Base-by-base conservation (phyloP, 2,797 vertebrate species). In the Pterois miles region DNA sequence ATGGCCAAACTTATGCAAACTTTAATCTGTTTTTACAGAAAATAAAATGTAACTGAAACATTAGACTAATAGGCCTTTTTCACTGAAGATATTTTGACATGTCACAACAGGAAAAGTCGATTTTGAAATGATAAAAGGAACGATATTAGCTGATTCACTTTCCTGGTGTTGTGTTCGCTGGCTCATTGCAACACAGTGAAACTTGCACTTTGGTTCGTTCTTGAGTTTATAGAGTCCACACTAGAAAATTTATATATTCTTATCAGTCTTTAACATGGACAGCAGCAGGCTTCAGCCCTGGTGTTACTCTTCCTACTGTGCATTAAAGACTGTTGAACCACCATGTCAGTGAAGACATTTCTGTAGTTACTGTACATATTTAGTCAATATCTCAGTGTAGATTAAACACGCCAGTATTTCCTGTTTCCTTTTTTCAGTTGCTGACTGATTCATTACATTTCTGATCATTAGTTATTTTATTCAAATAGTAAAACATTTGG, bases 1-100 rank as follows among this genome's bases (percentile, higher is more conserved):
- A 36, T 5, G 14, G 1, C 6, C 25, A 25, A 53, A 31, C 22
- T 11, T 33, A 29, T 27, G 4, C 18, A 60, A 43, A 59, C 23
- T 16, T 8, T 1, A 57, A 57, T 12, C 29, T n/a, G 43, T 10
- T 13, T 46, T 48, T 5, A 57, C 12, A 22, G 1, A n/a, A 38
- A 38, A 38, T n/a, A 4, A 2, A 59, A 23, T 33, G 3, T 13
- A 11, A 5, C 13, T 48, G 14, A 57, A 34, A 53, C 38, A 71
- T 60, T 16, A 54, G 2, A 36, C 6, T 11, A 29, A 29, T 7
- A 2, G 14, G 22, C 18, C 0, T 0, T n/a, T 64, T 59, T 7
- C 2, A n/a, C 29, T 13, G 5, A 46, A 57, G 20, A 1, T 4
- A 23, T 23, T 56, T 10, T 22, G 11, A 53, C 33, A 34, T 34